Conservation (phyloP, 2,113 vertebrate species). For the Thamnophis sirtalis region DNA sequence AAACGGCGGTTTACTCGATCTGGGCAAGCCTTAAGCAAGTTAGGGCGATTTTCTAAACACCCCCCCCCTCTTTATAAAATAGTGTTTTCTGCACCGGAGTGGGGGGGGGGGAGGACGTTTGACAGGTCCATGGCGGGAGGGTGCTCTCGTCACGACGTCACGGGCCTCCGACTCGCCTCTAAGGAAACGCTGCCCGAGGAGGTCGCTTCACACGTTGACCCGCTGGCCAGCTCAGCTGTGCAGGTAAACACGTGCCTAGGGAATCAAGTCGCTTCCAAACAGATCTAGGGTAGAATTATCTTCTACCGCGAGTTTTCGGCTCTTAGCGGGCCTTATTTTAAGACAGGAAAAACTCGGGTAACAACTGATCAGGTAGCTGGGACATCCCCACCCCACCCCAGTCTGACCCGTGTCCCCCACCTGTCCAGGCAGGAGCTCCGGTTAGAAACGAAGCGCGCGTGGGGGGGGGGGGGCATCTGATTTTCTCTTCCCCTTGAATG, state of each 20-base stretch:
- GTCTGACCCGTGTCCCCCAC: neutral
- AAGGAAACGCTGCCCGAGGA: neutral
- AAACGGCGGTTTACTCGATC: neutral
- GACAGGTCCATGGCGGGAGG: neutral
- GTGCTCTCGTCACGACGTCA: neutral
- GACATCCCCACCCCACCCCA: neutral
- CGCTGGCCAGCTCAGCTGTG: neutral
- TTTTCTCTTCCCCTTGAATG: neutral
- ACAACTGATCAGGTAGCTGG: neutral
- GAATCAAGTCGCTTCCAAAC: neutral
- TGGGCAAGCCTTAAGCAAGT: neutral
- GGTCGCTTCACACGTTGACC: neutral
- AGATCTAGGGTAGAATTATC: neutral
- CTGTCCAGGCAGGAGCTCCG: neutral
- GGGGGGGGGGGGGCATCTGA: neutral
- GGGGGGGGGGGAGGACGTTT: neutral
- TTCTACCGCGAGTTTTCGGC: neutral
- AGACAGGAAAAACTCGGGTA: neutral
- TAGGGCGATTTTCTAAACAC: neutral
- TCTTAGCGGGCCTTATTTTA: slow-evolving; percentile 26
- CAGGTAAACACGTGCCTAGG: neutral
- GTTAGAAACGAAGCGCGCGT: neutral
- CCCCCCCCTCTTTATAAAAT: neutral
- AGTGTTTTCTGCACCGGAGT: neutral
- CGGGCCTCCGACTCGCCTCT: neutral